Percentiles rank a stretch among this genome's conserved stretches.
Conservation (phyloP, 1,140 invertebrate species). For the Achatina immaculata region DNA sequence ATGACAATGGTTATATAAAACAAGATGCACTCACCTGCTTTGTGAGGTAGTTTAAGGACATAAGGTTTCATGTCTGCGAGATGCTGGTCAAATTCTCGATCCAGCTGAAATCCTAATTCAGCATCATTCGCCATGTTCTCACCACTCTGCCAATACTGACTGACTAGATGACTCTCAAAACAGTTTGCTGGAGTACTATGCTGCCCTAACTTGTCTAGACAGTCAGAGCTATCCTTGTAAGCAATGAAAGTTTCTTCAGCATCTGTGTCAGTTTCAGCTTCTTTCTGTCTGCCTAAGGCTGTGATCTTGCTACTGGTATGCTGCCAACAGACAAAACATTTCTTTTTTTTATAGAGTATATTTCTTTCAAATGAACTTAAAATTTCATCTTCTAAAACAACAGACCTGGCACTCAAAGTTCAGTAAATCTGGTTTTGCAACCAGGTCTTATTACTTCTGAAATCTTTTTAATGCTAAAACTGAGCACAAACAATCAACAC, state of each 20-base stretch:
- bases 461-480: too few species aligned
- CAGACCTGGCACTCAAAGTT: too few species aligned
- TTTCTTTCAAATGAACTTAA: too few species aligned
- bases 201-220: background rate
- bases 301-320: too few species aligned
- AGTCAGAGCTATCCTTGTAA: background rate
- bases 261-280: too few species aligned
- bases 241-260: background rate
- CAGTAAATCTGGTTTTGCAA: too few species aligned
- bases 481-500: too few species aligned
- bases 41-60: conserved; percentile 67
- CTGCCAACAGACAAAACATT: too few species aligned
- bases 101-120: conserved; percentile 45
- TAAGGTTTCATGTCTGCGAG: conserved; percentile 70
- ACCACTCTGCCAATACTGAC: background rate
- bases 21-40: conserved; percentile 57
- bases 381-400: too few species aligned
- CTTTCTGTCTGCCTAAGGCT: too few species aligned
- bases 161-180: background rate
- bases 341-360: too few species aligned
- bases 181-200: background rate
- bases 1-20: background rate
- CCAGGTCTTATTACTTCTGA: too few species aligned
- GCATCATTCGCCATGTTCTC: conserved; percentile 38
- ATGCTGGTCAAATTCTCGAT: conserved; percentile 68